A percentile compares a stretch with the other conserved stretches of the same genome.
phyloP scores from a whole-genome alignment of 2,113 vertebrate genomes.

The Climacteris rufus region DNA sequence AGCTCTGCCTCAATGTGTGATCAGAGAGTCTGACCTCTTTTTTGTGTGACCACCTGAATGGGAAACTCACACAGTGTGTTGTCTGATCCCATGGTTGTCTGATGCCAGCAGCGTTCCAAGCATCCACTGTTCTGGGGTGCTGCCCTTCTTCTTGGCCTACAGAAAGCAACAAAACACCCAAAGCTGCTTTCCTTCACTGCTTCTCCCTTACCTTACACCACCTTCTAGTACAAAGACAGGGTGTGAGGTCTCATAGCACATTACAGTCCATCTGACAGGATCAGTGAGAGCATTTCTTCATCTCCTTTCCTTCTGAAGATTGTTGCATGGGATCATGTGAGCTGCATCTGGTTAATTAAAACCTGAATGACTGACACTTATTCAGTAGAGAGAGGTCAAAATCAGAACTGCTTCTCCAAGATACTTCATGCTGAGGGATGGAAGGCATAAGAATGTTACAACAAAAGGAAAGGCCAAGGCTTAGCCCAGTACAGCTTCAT shows the following conservation, averaged over 20 bases:
- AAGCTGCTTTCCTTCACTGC: neutral
- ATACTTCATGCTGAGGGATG: neutral
- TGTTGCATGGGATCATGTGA: neutral
- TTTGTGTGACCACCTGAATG: neutral
- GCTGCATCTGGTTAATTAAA: neutral
- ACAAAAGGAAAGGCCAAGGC: neutral
- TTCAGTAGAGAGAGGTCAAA: neutral
- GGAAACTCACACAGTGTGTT: neutral
- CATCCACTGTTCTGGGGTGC: neutral
- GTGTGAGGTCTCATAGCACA: neutral
- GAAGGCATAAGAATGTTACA: neutral
- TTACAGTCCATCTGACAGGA: neutral
- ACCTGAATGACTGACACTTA: neutral
- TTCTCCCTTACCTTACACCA: neutral
- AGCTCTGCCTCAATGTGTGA: neutral
- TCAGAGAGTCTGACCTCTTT: neutral
- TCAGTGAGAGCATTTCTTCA: neutral
- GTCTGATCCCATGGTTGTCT: neutral
- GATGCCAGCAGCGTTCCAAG: neutral
- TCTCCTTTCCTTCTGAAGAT: neutral
- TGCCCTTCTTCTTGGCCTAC: neutral
- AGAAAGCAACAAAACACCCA: neutral
- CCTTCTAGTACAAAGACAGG: neutral
- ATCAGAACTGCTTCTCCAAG: neutral
- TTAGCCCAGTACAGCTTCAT: neutral